phyloP scores from a whole-genome alignment of 2,888 invertebrate genomes.

The Epirrhoe alternata region DNA sequence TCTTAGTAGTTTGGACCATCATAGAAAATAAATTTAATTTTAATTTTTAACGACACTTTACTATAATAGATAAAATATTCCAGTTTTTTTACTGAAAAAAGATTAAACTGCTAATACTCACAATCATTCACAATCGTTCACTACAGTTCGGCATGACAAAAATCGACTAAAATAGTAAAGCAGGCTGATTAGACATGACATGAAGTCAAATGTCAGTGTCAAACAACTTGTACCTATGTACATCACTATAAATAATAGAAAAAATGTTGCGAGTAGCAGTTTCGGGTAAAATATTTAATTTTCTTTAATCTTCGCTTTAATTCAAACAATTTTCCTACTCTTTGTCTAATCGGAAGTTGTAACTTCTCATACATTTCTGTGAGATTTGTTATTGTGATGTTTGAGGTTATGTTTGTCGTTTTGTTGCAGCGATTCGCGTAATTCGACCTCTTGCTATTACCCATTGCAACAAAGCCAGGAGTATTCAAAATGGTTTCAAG shows the following conservation, averaged over 20 bases:
- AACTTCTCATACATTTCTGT: conserved; percentile 8
- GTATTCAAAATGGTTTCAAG: conserved; percentile 55
- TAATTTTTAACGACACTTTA: too few species aligned
- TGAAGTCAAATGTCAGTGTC: too few species aligned
- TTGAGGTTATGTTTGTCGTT: conserved; percentile 64
- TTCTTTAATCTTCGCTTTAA: not conserved
- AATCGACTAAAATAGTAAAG: too few species aligned
- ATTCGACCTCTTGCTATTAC: conserved; percentile 61
- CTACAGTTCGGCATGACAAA: too few species aligned
- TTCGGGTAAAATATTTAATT: conserved; percentile 20
- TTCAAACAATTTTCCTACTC: not conserved
- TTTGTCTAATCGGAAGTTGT: not conserved
- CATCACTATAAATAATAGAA: conserved; percentile 7
- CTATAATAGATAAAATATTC: too few species aligned
- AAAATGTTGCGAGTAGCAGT: conserved; percentile 26
- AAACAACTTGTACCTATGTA: not conserved
- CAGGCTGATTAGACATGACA: too few species aligned
- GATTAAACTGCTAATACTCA: not conserved
- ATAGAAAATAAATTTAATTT: too few species aligned
- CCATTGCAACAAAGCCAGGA: conserved; percentile 61
- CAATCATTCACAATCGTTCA: not conserved
- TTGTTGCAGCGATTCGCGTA: conserved; percentile 69
- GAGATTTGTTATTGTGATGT: conserved; percentile 42
- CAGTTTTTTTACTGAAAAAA: too few species aligned
- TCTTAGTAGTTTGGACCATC: too few species aligned